Conservation (phyloP, 1,140 invertebrate species). For the Drosophila athabasca region DNA sequence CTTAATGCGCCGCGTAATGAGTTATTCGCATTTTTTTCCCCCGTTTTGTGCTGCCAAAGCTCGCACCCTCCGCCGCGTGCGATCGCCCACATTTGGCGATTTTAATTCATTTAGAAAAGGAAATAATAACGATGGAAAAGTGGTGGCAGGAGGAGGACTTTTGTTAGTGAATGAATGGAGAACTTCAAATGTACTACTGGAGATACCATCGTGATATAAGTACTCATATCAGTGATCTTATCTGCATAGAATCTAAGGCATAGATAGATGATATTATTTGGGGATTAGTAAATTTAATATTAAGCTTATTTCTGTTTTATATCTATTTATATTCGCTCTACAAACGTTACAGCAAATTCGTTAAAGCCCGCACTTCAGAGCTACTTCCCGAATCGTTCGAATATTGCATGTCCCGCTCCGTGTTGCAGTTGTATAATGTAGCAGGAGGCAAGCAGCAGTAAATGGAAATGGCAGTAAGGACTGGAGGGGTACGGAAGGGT, state of each 20-base stretch:
- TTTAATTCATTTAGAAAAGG: conserved; percentile 77
- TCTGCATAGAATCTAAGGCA: too few relatives aligned
- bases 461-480: conserved; percentile 17
- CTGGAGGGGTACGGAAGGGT: neutral
- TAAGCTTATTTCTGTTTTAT: too few relatives aligned
- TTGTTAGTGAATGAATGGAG: neutral
- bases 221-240: too few relatives aligned
- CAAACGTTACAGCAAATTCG: neutral
- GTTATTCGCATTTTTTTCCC: conserved; percentile 80
- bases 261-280: too few relatives aligned
- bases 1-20: conserved; percentile 80
- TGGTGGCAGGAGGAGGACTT: conserved; percentile 8
- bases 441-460: neutral
- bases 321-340: too few relatives aligned
- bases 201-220: too few relatives aligned
- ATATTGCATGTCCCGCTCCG: conserved; percentile 67
- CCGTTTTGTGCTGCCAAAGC: conserved; percentile 73
- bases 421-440: conserved; percentile 68
- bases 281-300: too few relatives aligned
- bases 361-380: neutral
- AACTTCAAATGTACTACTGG: conserved; percentile 23
- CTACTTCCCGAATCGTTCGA: conserved; percentile 28
- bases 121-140: conserved; percentile 69
- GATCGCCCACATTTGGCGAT: conserved; percentile 73
- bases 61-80: conserved; percentile 18